A percentile compares a stretch with the other conserved stretches of the same genome.
phyloP scores from a whole-genome alignment of 2,113 vertebrate species.

The Gavialis gangeticus region DNA sequence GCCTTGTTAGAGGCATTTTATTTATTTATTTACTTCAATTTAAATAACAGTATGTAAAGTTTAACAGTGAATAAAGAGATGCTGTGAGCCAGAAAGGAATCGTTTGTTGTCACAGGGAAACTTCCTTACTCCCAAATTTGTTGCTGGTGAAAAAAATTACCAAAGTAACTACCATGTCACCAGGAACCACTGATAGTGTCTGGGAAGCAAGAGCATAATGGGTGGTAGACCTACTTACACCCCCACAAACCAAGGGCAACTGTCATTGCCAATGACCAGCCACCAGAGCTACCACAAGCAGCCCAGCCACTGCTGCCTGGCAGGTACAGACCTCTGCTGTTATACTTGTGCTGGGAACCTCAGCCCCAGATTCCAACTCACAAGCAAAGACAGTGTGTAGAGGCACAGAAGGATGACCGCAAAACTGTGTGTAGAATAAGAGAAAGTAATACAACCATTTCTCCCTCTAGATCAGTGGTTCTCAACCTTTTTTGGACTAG shows the following conservation, averaged over 20 bases:
- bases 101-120: slow-evolving; percentile 33
- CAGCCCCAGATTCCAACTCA: not conserved
- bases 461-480: not conserved
- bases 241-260: no score
- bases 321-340: no score
- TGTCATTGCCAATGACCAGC: no score
- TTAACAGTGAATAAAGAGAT: not conserved
- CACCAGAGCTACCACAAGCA: no score
- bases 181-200: slow-evolving; percentile 45
- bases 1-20: not conserved
- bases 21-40: not conserved
- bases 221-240: no score
- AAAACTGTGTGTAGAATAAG: not conserved
- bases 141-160: slow-evolving; percentile 3
- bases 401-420: not conserved
- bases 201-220: slow-evolving; percentile 33
- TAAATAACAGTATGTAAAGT: not conserved
- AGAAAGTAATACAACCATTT: not conserved
- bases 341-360: no score
- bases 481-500: no score
- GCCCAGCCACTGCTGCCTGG: no score
- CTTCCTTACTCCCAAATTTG: not conserved
- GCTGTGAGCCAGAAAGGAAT: not conserved
- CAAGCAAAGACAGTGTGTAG: not conserved
- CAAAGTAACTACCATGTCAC: slow-evolving; percentile 41